Evolutionary conservation across 2,113 vertebrate genomes (phyloP), one percentile per base, ranked within the genome.

Genomic region (Echinops telfairi): DNA sequence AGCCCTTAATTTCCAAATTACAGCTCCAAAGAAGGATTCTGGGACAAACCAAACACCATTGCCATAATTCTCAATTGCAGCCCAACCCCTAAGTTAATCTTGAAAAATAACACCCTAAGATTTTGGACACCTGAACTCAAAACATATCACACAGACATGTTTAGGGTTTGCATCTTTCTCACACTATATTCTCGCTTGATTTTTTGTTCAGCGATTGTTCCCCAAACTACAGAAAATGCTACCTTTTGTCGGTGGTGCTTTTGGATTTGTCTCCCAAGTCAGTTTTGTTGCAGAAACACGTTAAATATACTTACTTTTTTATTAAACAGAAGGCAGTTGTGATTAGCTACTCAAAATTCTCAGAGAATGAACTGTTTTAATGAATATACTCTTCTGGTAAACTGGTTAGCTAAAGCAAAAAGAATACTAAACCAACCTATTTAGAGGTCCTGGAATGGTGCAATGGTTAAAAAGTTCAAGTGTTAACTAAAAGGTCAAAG

Each of bases 371-470:
- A 88, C 53, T 94, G 7, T 68, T 94, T 78, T 53, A 89, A 90
- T 85, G 66, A 96, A 83, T 20, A 94, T 60, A 94, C 70, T 93
- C 64, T 88, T 70, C 80, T 95, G 79, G 94, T 68, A 90, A 93
- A 89, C 77, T 58, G 29, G 92, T 91, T 70, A 93, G 57, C 47
- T 92, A 31, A 76, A 88, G 92, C 76, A 66, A n/a, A 76, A 94
- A 84, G 64, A 83, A 77, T 86, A n/a, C 71, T 84, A 43, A 91
- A 96, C 75, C 6, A 93, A 75, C n/a, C 62, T 27, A 83, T 83
- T 89, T 86, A 80, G 53, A 87, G 91, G 19, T 36, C 3, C 16
- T 19, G 33, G 33, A 20, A 11, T 36, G 71, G 71, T 73, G 20
- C 71, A 36, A 73, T 10, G 6, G 7, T 22, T 36, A 73, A 73